phyloP scores from a whole-genome alignment of 2,113 vertebrate species.

The Thymallus thymallus region DNA sequence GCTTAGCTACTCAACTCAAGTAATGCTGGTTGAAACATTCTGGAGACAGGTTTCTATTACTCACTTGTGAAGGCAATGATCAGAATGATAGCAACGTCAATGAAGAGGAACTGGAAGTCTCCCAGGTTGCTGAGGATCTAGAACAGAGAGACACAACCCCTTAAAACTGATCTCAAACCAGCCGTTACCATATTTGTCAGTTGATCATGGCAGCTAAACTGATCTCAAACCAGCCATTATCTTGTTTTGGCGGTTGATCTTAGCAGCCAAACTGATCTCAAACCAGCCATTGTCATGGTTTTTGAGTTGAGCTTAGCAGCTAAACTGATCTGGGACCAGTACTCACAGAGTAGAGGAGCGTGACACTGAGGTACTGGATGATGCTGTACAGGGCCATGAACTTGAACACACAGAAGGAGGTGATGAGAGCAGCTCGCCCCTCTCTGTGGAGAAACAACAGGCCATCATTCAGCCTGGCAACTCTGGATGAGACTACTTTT shows the following conservation, averaged over 20 bases:
- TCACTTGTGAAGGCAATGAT: slow-evolving; percentile 86
- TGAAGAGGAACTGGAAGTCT: slow-evolving; percentile 62
- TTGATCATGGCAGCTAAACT: not conserved
- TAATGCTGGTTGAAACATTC: too few species aligned
- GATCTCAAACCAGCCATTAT: not conserved
- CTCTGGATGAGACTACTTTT: not conserved
- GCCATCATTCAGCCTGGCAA: not conserved
- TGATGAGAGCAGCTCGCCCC: slow-evolving; percentile 93
- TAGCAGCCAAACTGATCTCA: not conserved
- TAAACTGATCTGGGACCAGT: slow-evolving; percentile 1
- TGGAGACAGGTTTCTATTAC: slow-evolving; percentile 39
- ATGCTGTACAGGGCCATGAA: slow-evolving; percentile 99
- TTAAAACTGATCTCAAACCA: not conserved
- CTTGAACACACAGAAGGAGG: slow-evolving; percentile 98
- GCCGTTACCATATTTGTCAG: not conserved
- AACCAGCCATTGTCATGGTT: not conserved
- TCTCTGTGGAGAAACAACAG: slow-evolving; percentile 76
- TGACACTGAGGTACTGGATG: slow-evolving; percentile 95
- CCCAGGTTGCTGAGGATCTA: slow-evolving; percentile 79
- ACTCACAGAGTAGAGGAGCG: slow-evolving; percentile 93
- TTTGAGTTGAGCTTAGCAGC: not conserved
- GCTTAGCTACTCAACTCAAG: too few species aligned
- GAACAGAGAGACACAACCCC: slow-evolving; percentile 6
- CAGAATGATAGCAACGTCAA: slow-evolving; percentile 84
- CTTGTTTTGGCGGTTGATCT: not conserved